Conservation (phyloP, 2,113 vertebrate species). For the Phoxinus phoxinus region DNA sequence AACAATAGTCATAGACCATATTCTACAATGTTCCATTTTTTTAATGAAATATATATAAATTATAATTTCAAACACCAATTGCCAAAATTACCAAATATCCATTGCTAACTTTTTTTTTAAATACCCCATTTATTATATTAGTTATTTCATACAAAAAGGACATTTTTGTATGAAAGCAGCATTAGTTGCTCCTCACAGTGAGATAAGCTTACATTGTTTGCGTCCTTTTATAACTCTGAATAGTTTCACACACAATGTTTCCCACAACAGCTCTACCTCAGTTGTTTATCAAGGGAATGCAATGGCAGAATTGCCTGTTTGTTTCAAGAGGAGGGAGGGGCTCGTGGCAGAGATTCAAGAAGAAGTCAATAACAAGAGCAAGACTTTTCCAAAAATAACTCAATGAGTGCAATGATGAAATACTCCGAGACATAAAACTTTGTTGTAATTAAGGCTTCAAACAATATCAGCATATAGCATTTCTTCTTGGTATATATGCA, state of each 20-base stretch:
- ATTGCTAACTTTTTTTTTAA: neutral
- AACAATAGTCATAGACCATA: neutral
- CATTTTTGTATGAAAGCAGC: neutral
- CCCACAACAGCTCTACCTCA: neutral
- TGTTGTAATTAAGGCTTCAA: slow-evolving; percentile 4
- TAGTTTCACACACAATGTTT: neutral
- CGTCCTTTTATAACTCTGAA: neutral
- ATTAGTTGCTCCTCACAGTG: neutral
- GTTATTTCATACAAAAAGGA: neutral
- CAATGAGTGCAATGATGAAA: slow-evolving; percentile 7
- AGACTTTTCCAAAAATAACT: slow-evolving; percentile 6
- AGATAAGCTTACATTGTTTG: neutral
- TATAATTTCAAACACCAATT: neutral
- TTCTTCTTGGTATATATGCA: neutral
- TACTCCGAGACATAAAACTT: neutral
- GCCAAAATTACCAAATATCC: neutral
- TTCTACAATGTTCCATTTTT: neutral
- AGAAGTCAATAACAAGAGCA: slow-evolving; percentile 11
- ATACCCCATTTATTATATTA: neutral
- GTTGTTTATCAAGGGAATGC: slow-evolving; percentile 19
- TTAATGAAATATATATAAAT: neutral
- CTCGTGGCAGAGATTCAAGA: slow-evolving; percentile 21
- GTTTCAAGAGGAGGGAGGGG: neutral
- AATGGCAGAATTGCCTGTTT: neutral
- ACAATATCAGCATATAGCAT: neutral